phyloP scores from a whole-genome alignment of 1,140 invertebrate species.

The Zeugodacus cucurbitae region DNA sequence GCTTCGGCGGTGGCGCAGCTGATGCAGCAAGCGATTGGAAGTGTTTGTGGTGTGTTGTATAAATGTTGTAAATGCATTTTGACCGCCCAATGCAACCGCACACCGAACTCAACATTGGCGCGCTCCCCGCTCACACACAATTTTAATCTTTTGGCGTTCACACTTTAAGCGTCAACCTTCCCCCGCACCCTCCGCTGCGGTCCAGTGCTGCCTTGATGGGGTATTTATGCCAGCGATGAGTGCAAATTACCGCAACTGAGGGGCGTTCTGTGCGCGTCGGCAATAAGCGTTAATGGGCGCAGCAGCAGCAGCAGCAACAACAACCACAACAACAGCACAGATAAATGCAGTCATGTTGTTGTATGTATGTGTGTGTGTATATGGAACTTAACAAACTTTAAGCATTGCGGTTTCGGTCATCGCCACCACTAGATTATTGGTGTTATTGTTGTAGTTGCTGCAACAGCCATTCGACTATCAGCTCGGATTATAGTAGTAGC shows the following conservation, averaged over 20 bases:
- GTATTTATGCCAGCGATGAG: constrained; percentile 34
- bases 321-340: not conserved
- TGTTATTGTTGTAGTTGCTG: not conserved
- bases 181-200: not conserved
- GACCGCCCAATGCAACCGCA: constrained; percentile 11
- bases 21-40: not conserved
- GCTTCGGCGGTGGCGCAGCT: not conserved
- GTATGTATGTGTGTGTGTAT: not conserved
- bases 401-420: not conserved
- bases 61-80: constrained; percentile 14
- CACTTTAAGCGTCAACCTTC: not conserved
- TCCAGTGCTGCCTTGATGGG: not conserved
- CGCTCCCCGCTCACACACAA: not conserved
- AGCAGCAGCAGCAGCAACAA: not conserved
- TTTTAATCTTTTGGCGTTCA: constrained; percentile 3
- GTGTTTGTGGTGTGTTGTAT: constrained; percentile 5
- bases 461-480: not conserved
- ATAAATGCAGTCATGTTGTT: not conserved
- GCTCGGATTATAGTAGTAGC: not conserved
- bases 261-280: constrained; percentile 39
- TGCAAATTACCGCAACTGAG: constrained; percentile 35
- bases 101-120: not conserved
- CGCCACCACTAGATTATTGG: not conserved
- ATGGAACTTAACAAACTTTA: not conserved
- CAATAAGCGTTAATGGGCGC: constrained; percentile 39